Conservation (phyloP, 2,113 vertebrate genomes). For the Nyctereutes procyonoides region DNA sequence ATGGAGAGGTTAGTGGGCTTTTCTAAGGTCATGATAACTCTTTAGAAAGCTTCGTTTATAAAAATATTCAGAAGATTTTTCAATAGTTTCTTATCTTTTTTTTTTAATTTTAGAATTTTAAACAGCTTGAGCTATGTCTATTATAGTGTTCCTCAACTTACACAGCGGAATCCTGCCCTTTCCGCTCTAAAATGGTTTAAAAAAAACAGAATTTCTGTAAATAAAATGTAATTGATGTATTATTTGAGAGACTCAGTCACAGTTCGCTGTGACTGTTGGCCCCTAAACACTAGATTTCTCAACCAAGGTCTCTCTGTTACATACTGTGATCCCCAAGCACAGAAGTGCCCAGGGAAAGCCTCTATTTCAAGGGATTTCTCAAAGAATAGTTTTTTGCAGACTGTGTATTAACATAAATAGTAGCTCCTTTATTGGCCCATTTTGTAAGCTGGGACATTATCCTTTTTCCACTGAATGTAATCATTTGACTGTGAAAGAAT, state of each 20-base stretch:
- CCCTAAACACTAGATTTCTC: not conserved
- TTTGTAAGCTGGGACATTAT: not conserved
- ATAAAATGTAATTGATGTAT: not conserved
- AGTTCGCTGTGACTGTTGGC: not conserved
- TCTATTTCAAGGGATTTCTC: not conserved
- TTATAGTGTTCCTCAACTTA: not conserved
- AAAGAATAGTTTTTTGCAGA: not conserved
- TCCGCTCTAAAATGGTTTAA: not conserved
- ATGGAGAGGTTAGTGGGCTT: not conserved
- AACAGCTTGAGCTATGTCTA: not conserved
- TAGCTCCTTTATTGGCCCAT: not conserved
- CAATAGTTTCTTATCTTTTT: not conserved
- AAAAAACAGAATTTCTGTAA: not conserved
- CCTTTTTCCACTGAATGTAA: not conserved
- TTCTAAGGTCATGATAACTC: not conserved
- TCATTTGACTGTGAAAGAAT: constrained; percentile 21
- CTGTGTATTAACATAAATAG: not conserved
- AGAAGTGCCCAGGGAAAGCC: not conserved
- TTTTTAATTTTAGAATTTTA: constrained; percentile 21
- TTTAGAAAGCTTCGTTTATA: not conserved
- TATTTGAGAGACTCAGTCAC: not conserved
- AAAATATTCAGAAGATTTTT: not conserved
- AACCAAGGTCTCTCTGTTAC: not conserved
- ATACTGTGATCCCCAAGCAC: not conserved
- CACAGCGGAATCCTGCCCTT: not conserved